Conservation (phyloP, 2,113 vertebrate species). For the Sprattus sprattus region DNA sequence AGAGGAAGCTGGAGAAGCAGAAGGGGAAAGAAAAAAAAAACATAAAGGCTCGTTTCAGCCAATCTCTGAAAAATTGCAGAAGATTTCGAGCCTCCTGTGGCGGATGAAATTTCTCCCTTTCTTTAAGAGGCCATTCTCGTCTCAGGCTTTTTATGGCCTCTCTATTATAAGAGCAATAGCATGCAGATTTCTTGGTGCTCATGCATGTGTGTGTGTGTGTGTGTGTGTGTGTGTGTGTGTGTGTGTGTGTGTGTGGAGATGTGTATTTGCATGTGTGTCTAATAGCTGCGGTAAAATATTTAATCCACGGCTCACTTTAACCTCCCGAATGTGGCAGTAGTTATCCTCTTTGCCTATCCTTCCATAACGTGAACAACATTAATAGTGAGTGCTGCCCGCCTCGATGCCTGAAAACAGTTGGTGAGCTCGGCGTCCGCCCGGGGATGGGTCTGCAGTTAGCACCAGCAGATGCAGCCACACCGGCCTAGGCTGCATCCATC, state of each 20-base stretch:
- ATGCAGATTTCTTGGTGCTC: background rate
- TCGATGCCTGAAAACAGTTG: background rate
- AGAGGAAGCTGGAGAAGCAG: background rate
- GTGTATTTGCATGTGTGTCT: background rate
- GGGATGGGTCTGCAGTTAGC: background rate
- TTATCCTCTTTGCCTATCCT: background rate
- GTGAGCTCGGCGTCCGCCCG: background rate
- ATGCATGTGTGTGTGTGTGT: background rate
- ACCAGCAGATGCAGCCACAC: slow-evolving; percentile 30
- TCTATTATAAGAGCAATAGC: background rate
- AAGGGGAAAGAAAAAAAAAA: background rate
- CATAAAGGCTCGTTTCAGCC: background rate
- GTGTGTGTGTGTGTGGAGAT: background rate
- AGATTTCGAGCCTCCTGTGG: slow-evolving; percentile 3
- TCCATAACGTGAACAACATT: background rate
- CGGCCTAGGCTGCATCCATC: slow-evolving; percentile 32
- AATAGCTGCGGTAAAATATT: slow-evolving; percentile 28
- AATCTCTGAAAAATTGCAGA: background rate
- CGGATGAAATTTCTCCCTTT: background rate
- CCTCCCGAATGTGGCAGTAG: background rate
- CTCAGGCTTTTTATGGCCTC: background rate
- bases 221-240: slow-evolving; percentile 1
- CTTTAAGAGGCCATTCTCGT: background rate
- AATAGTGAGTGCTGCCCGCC: background rate
- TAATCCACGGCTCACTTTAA: slow-evolving; percentile 20